Evolutionary conservation across 2,797 vertebrate species (phyloP).

Genomic region (Alouatta caraya): DNA sequence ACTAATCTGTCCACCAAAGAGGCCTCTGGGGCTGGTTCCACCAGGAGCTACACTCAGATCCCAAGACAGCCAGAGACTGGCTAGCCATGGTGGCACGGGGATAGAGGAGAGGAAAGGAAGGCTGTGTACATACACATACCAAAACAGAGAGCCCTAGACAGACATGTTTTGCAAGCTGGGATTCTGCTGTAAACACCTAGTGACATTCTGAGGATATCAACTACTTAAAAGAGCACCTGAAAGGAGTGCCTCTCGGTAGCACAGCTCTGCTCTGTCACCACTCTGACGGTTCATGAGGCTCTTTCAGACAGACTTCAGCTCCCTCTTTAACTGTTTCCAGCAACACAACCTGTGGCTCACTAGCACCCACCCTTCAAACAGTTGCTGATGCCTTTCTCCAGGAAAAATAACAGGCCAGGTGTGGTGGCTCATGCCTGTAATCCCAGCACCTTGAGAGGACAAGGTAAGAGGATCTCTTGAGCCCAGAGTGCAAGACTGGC

Average conservation of each 20-base stretch:
- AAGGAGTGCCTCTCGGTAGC: conserved; percentile 43
- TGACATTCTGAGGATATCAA: conserved; percentile 57
- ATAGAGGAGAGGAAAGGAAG: conserved; percentile 26
- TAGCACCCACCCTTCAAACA: conserved; percentile 59
- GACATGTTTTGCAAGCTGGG: conserved; percentile 52
- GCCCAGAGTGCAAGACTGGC: no score
- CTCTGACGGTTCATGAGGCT: conserved; percentile 55
- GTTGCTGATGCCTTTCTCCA: conserved; percentile 16
- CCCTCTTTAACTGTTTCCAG: conserved; percentile 68
- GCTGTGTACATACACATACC: neutral
- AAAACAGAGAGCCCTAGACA: neutral
- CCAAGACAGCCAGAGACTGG: neutral
- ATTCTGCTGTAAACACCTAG: conserved; percentile 63
- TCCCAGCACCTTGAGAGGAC: no score
- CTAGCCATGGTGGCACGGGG: neutral
- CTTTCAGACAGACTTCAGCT: conserved; percentile 56
- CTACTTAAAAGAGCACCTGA: conserved; percentile 62
- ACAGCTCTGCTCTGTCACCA: conserved; percentile 62
- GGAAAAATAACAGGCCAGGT: neutral
- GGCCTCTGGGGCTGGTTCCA: neutral
- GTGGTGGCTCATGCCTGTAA: no score
- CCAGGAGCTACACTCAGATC: neutral
- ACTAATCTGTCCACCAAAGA: neutral
- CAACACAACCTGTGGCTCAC: conserved; percentile 34
- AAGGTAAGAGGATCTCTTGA: no score